Percentiles rank a stretch among this genome's conserved stretches.
Evolutionary conservation across 2,797 vertebrate genomes (phyloP).

Genomic region (Trichosurus vulpecula): DNA sequence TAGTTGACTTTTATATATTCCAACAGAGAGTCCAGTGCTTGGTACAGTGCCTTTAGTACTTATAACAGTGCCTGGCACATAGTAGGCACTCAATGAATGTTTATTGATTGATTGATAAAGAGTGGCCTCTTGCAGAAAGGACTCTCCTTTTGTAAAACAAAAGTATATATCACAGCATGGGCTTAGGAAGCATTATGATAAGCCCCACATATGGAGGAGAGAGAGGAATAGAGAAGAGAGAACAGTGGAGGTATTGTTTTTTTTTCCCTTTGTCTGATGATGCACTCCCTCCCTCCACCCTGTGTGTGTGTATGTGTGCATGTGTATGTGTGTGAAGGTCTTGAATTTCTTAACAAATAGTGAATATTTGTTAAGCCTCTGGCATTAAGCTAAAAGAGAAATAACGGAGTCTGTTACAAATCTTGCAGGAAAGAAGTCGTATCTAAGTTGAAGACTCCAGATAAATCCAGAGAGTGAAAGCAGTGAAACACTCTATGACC

Average conservation of each 20-base stretch:
- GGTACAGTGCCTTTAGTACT: not conserved
- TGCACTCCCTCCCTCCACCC: no score
- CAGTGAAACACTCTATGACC: not conserved
- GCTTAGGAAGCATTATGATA: not conserved
- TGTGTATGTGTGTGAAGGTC: not conserved
- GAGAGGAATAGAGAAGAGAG: not conserved
- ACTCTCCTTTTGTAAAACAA: not conserved
- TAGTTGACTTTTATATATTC: not conserved
- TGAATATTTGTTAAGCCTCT: not conserved
- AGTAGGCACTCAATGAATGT: not conserved
- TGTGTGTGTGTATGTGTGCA: not conserved
- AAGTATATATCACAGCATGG: not conserved
- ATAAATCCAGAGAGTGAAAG: not conserved
- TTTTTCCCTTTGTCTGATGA: not conserved
- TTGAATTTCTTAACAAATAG: not conserved
- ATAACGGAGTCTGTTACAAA: not conserved
- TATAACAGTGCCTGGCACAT: not conserved
- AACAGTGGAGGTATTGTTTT: not conserved
- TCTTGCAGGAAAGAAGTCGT: not conserved
- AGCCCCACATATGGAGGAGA: not conserved
- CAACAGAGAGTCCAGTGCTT: not conserved
- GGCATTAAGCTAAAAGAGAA: not conserved
- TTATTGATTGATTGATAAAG: not conserved
- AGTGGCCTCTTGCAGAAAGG: not conserved
- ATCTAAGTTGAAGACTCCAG: not conserved